Base-by-base conservation (phyloP, 2,888 invertebrate genomes). In the Hecatera dysodea region DNA sequence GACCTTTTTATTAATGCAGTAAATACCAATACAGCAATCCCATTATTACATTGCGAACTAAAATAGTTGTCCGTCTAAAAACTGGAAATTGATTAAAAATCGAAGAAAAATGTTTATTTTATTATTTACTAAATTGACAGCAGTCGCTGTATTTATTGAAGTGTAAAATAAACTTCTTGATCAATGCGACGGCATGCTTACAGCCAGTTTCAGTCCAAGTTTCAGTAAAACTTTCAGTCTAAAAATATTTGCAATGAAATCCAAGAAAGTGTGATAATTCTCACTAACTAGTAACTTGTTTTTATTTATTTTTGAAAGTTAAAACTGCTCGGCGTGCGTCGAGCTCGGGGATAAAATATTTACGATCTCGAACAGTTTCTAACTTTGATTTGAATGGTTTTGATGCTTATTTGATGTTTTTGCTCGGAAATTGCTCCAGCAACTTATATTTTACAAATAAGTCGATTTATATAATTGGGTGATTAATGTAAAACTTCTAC, bases 301-400 rank as follows among this genome's bases (percentile, higher is more conserved):
- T 77, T 70, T 70, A 75, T 63, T 78, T 75, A 66, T 75, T 59
- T 65, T 46, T 46, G n/a, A 24, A 68, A 68, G 57, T 67, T 69
- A n/a, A 17, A 50, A 50, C 11, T 46, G 27, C 46, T 60, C 19
- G 48, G 24, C 11, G 3, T 22, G 39, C 50, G 27, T 56, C 70
- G 15, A 57, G 12, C 48, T 61, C 12, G n/a, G 22, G 19, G 24
- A 71, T 65, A 42, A 60, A 71, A 70, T 61, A 64, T 75, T 60
- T 64, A 61, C 19, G 39, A 39, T 50, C 46, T 60, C 5, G n/a
- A 44, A 59, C 42, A 53, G 22, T 77, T 70, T 53, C 42, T 22
- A 55, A 53, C 48, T 75, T 71, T 75, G 53, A 63, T 48, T 53
- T 59, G 39, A 63, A 59, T 55, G 42, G 27, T 50, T 39, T 48